Percentiles rank a stretch among this genome's conserved stretches.
Conservation (phyloP, 2,888 invertebrate species). For the Arge pagana region DNA sequence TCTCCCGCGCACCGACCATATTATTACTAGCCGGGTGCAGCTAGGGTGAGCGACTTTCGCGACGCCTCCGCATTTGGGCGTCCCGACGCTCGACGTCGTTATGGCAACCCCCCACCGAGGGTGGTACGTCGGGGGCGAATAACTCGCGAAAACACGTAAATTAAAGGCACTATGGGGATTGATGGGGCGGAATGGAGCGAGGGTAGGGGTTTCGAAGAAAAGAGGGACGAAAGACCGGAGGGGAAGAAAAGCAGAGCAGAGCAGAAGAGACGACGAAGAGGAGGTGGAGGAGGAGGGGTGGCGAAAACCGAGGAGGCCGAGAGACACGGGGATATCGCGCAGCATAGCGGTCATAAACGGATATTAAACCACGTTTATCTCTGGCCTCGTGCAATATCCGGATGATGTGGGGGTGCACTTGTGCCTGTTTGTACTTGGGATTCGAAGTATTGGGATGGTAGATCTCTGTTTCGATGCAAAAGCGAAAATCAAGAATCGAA, state of each 20-base stretch:
- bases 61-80: constrained; percentile 47
- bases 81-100: constrained; percentile 46
- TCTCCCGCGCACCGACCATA: neutral
- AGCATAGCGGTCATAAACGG: constrained; percentile 52
- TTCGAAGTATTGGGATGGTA: too few species aligned
- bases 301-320: too few species aligned
- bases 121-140: constrained; percentile 46
- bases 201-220: neutral
- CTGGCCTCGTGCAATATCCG: too few species aligned
- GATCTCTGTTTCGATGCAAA: too few species aligned
- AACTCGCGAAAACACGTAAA: constrained; percentile 58
- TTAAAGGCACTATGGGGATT: constrained; percentile 55
- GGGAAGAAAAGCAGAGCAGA: too few species aligned
- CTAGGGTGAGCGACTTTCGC: constrained; percentile 21
- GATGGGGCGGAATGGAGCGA: constrained; percentile 50
- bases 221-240: too few species aligned
- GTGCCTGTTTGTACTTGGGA: too few species aligned
- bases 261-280: too few species aligned
- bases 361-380: constrained; percentile 44
- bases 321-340: constrained; percentile 27
- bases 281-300: neutral
- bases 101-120: constrained; percentile 49
- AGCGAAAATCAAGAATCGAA: too few species aligned
- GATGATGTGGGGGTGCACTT: too few species aligned
- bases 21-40: neutral